Base-by-base conservation (phyloP, 2,888 invertebrate genomes). In the Ligdia adustata region DNA sequence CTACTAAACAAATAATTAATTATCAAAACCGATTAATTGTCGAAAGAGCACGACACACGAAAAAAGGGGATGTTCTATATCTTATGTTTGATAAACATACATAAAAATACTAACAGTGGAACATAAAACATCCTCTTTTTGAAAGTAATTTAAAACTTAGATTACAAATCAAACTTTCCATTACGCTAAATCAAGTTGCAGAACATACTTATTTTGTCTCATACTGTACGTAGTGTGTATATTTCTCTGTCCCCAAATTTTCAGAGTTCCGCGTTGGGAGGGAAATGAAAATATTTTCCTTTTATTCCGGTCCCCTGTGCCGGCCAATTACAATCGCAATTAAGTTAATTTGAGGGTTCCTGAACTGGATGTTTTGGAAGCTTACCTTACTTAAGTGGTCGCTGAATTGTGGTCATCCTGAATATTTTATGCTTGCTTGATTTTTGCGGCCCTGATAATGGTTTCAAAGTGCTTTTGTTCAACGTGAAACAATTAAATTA, bases 271-370 rank as follows among this genome's bases (percentile, higher is more conserved):
- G 38, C 43, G 39, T 29, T 18, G 55, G 41, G 55, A 50, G 58
- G 56, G 56, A 62, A 74, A 70, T 68, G 76, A 74, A 78, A 81
- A 82, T 83, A 82, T 82, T 84, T 83, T 75, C 76, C 75, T 78
- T 81, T 79, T 77, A 77, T 77, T 75, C 73, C 72, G 72, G 74
- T 72, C 72, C 72, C 68, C 68, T 58, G 70, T 68, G 69, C 67
- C 58, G 69, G 64, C 75, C 79, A 80, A 84, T 85, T 85, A 84
- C 82, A 76, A 75, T 75, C 72, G 80, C 76, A 83, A 85, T 85
- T 84, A 85, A 79, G 60, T 82, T 83, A 84, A 84, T 84, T 85
- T 82, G 79, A 75, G 76, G 78, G 72, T 65, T 65, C 72, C 66
- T 64, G 45, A 64, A 66, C 62, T 68, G 69, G 70, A 67, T 75